Percentiles rank a stretch among this genome's conserved stretches.
Conservation (phyloP, 2,797 vertebrate genomes). For the Glossophaga mutica region DNA sequence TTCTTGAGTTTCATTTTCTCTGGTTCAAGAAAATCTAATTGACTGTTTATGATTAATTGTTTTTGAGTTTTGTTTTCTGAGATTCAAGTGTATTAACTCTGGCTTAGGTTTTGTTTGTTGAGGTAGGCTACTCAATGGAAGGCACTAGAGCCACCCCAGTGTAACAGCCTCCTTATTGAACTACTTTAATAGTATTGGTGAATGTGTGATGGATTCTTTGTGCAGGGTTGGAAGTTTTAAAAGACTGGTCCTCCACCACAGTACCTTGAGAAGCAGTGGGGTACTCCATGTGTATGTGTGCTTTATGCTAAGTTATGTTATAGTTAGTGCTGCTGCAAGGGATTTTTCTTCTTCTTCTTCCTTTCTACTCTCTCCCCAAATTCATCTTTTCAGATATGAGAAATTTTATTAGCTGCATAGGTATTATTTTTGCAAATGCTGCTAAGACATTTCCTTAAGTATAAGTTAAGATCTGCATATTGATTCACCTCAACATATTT, state of each 20-base stretch:
- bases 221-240: neutral
- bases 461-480: neutral
- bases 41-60: neutral
- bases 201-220: neutral
- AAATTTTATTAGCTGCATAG: neutral
- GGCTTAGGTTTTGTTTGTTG: neutral
- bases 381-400: neutral
- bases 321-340: neutral
- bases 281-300: neutral
- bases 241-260: neutral
- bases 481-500: neutral
- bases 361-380: neutral
- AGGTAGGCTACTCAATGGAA: neutral
- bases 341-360: neutral
- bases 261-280: neutral
- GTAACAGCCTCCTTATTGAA: neutral
- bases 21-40: neutral
- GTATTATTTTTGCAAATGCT: neutral
- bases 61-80: neutral
- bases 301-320: too few species aligned
- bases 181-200: neutral
- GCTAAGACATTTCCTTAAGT: neutral
- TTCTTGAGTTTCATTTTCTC: neutral
- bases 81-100: neutral
- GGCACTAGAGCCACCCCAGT: neutral